Percentiles rank a stretch among this genome's conserved stretches.
Conservation (phyloP, 1,140 invertebrate species). For the Rhopalosiphum padi region DNA sequence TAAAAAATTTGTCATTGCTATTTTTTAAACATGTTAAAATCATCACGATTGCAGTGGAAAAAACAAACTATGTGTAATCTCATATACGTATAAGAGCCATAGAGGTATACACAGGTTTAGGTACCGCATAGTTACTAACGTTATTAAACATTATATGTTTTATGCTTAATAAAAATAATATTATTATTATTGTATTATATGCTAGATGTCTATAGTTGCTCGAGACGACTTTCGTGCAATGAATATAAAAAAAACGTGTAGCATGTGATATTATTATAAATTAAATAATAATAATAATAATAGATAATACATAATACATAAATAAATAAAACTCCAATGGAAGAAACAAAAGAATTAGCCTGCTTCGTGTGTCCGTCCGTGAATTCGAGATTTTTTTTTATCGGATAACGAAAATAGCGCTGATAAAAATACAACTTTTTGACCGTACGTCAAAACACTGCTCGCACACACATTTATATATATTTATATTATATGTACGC, state of each 20-base stretch:
- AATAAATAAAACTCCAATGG: background rate
- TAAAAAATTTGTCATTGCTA: background rate
- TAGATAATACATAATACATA: slow-evolving; percentile 3
- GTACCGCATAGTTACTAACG: background rate
- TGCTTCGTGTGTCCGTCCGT: background rate
- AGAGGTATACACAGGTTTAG: background rate
- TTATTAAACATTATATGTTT: background rate
- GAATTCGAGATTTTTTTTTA: slow-evolving; percentile 28
- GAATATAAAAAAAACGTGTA: background rate
- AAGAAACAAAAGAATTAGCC: slow-evolving; percentile 25
- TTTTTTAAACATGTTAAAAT: background rate
- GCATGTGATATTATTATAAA: background rate
- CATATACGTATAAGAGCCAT: background rate
- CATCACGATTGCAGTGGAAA: background rate
- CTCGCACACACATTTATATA: background rate
- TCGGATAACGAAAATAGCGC: slow-evolving; percentile 37
- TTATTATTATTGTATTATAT: slow-evolving; percentile 16
- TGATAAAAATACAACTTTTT: slow-evolving; percentile 46
- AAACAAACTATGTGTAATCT: background rate
- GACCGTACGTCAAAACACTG: slow-evolving; percentile 20
- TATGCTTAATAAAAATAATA: background rate
- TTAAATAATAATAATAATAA: slow-evolving; percentile 21
- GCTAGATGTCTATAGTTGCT: background rate
- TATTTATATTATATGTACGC: background rate
- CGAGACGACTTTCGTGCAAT: background rate